Evolutionary conservation across 2,888 invertebrate genomes (phyloP).

Genomic region (Protonemura montana): DNA sequence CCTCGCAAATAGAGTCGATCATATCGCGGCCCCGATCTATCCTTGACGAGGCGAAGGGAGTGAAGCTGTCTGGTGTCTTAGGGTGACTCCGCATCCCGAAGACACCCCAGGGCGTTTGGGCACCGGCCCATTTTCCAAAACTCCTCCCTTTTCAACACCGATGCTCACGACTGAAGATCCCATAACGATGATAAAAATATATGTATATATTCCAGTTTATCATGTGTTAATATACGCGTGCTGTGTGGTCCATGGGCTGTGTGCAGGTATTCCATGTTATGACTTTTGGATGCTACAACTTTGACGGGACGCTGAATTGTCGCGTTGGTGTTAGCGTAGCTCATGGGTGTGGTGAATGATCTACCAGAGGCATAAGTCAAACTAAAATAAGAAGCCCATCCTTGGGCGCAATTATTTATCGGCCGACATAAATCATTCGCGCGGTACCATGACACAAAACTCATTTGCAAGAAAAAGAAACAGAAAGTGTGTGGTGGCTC

Average conservation of each 20-base stretch:
- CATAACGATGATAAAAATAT: conserved; percentile 22
- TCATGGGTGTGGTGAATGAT: neutral
- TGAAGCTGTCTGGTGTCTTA: neutral
- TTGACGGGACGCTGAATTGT: neutral
- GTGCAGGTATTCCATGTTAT: neutral
- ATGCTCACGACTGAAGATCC: neutral
- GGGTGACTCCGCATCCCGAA: neutral
- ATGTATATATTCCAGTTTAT: neutral
- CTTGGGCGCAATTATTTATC: conserved; percentile 7
- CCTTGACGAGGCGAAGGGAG: neutral
- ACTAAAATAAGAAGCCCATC: conserved; percentile 7
- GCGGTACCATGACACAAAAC: neutral
- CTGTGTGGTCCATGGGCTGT: neutral
- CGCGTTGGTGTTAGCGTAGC: neutral
- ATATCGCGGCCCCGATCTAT: neutral
- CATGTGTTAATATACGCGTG: neutral
- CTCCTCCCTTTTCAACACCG: conserved; percentile 7
- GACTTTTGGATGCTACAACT: neutral
- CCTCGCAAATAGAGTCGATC: conserved; percentile 22
- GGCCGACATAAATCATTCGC: neutral
- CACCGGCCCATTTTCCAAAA: neutral
- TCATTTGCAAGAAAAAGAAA: conserved; percentile 1
- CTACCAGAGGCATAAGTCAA: conserved; percentile 12
- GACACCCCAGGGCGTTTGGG: conserved; percentile 21
- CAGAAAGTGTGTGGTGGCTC: neutral